Conservation (phyloP, 1,140 invertebrate species). For the Macrostomum lignano region DNA sequence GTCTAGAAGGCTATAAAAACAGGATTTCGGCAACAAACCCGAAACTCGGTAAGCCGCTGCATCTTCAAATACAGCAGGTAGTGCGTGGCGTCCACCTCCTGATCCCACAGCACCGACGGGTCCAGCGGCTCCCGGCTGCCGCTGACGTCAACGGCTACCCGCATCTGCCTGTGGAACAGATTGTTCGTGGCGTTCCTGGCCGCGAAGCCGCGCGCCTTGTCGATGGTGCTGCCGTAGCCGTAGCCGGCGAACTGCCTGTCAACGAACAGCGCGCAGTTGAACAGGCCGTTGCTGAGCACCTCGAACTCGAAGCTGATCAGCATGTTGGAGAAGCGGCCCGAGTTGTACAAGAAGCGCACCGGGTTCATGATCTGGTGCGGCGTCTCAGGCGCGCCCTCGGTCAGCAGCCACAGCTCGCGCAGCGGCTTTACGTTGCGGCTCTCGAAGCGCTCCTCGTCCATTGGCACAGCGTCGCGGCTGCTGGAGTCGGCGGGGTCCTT, state of each 20-base stretch:
- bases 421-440: not conserved
- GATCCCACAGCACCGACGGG: not conserved
- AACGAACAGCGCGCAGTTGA: not conserved
- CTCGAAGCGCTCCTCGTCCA: conserved; percentile 1
- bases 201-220: not conserved
- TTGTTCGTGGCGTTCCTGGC: not conserved
- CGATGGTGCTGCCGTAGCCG: not conserved
- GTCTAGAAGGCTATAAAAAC: no score
- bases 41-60: not conserved
- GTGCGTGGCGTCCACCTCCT: not conserved
- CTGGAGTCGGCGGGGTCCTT: not conserved
- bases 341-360: not conserved
- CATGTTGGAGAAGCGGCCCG: not conserved
- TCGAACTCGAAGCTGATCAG: not conserved
- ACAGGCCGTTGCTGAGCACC: not conserved
- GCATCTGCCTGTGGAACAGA: conserved; percentile 2
- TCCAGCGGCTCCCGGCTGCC: not conserved
- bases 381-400: not conserved
- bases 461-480: no score
- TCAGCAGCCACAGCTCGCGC: not conserved
- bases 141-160: not conserved
- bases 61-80: not conserved
- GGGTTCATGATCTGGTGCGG: not conserved
- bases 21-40: no score
- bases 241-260: not conserved